Conservation (phyloP, 2,113 vertebrate species). For the Euleptes europaea region DNA sequence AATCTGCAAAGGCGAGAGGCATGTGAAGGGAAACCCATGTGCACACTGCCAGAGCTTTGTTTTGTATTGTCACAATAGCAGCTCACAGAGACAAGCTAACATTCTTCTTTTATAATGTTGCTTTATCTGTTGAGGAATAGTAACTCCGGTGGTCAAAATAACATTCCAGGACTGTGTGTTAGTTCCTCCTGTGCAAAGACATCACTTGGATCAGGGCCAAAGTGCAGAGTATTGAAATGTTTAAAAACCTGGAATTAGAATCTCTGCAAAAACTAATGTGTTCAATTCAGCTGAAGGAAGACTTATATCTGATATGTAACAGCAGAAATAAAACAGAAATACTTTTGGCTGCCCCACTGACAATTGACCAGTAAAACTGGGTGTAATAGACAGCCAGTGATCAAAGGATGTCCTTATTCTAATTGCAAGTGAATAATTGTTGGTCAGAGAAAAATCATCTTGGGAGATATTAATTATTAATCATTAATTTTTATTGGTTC, state of each 20-base stretch:
- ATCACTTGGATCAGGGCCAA: too few relatives aligned
- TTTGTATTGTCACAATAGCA: too few relatives aligned
- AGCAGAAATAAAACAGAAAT: not conserved
- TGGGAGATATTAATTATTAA: not conserved
- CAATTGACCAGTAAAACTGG: not conserved
- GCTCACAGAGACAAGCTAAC: too few relatives aligned
- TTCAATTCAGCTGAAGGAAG: not conserved
- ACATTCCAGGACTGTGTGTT: too few relatives aligned
- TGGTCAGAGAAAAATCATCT: not conserved
- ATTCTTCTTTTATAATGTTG: too few relatives aligned
- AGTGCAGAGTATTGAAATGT: too few relatives aligned
- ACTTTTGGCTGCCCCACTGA: not conserved
- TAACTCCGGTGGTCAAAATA: too few relatives aligned
- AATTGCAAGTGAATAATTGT: not conserved
- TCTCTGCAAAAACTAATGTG: not conserved
- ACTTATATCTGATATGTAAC: not conserved
- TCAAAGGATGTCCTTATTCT: not conserved
- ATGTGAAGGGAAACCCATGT: not conserved
- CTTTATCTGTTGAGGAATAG: too few relatives aligned
- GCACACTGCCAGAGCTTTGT: too few relatives aligned
- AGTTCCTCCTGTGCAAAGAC: too few relatives aligned
- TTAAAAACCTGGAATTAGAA: too few relatives aligned
- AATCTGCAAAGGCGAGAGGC: not conserved
- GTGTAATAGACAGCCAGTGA: not conserved
- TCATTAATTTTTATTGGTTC: not conserved